A percentile compares a stretch with the other conserved stretches of the same genome.
Evolutionary conservation across 37 sponge, comb jelly and placozoan genomes (phyloP).

Genomic region (Hexactinellida sp.): DNA sequence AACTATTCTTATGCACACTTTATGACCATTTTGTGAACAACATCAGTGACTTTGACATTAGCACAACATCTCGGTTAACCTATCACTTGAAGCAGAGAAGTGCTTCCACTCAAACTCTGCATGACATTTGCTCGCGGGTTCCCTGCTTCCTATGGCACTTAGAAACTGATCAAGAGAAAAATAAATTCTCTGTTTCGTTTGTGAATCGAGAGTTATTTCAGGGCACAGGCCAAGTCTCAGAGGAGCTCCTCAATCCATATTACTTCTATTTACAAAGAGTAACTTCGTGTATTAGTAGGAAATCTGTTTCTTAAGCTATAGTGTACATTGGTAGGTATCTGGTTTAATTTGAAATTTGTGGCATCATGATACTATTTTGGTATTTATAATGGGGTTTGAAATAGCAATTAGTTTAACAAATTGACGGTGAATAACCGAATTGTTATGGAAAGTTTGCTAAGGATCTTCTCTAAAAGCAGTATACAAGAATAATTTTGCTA

Average conservation of each 20-base stretch:
- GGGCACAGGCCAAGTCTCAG: neutral
- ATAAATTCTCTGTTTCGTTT: neutral
- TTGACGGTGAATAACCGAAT: too few species aligned
- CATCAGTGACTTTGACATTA: neutral
- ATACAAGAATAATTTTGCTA: too few species aligned
- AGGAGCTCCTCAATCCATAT: slow-evolving; percentile 1
- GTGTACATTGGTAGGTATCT: too few species aligned
- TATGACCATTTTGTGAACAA: neutral
- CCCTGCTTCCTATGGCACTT: neutral
- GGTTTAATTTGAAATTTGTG: too few species aligned
- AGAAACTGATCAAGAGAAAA: neutral
- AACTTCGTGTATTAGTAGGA: neutral
- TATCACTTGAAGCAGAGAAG: neutral
- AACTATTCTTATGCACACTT: neutral
- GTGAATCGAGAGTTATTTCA: slow-evolving; percentile 11
- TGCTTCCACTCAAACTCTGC: neutral
- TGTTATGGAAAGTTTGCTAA: too few species aligned
- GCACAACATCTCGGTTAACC: slow-evolving; percentile 2
- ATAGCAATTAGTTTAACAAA: too few species aligned
- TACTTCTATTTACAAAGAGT: neutral
- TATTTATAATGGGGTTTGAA: too few species aligned
- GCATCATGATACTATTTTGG: too few species aligned
- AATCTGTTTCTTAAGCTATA: neutral
- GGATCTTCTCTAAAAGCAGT: too few species aligned
- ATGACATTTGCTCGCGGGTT: neutral